Evolutionary conservation across 2,888 invertebrate genomes (phyloP).

Genomic region (Empis stercorea): DNA sequence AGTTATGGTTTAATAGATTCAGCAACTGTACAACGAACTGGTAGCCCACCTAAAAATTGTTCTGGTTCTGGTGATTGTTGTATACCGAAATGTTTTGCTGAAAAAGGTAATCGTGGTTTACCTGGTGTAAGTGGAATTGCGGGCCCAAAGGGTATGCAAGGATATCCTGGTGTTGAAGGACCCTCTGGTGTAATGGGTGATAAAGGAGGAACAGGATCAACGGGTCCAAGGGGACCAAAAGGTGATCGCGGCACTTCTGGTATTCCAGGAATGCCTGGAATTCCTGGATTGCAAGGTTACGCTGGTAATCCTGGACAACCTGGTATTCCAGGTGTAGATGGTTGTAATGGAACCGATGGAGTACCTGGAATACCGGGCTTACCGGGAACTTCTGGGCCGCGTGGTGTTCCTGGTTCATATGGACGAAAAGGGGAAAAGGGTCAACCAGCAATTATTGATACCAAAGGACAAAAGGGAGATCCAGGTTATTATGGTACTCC

Average conservation of each 20-base stretch:
- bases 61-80: conserved; percentile 62
- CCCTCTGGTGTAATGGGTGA: conserved; percentile 77
- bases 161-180: conserved; percentile 74
- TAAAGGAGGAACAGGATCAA: conserved; percentile 74
- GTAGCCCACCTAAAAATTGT: conserved; percentile 44
- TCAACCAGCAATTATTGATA: conserved; percentile 50
- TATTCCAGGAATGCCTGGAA: conserved; percentile 73
- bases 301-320: conserved; percentile 45
- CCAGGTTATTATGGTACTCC: conserved; percentile 36
- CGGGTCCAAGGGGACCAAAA: conserved; percentile 68
- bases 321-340: conserved; percentile 81
- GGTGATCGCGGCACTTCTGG: conserved; percentile 80
- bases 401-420: conserved; percentile 47
- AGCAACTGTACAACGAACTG: conserved; percentile 22
- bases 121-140: conserved; percentile 58
- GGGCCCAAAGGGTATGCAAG: conserved; percentile 63
- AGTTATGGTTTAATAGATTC: conserved; percentile 33
- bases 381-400: conserved; percentile 59
- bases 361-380: conserved; percentile 56
- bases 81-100: conserved; percentile 75
- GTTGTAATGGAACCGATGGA: conserved; percentile 93
- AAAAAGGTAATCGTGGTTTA: conserved; percentile 69
- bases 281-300: conserved; percentile 35
- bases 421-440: conserved; percentile 58
- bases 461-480: conserved; percentile 79